These are phyloP conservation scores for Cyaniris semiargus DNA, from an alignment of 2,888 invertebrate genomes.

Conservation along the genomic window DNA sequence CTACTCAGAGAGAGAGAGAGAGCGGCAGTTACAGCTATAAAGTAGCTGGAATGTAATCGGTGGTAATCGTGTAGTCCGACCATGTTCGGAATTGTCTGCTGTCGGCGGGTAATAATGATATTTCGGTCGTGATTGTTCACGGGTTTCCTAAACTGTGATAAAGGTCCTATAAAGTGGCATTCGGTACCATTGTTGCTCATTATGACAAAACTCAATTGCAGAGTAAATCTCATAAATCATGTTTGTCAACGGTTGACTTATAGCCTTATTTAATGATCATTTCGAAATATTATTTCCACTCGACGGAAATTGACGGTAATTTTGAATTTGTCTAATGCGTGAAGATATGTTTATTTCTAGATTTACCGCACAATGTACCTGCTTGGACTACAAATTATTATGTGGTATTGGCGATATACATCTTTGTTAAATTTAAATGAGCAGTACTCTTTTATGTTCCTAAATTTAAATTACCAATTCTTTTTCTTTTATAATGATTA, in stretches of 20 bases:
- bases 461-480: too few relatives aligned
- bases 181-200: conserved; percentile 8
- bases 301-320: conserved; percentile 57
- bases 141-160: not conserved
- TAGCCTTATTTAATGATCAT: conserved; percentile 43
- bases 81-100: too few relatives aligned
- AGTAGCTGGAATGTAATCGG: too few relatives aligned
- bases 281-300: conserved; percentile 57
- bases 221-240: conserved; percentile 33
- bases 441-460: too few relatives aligned
- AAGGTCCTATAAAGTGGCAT: not conserved
- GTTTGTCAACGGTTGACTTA: conserved; percentile 36
- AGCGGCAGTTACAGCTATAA: too few relatives aligned
- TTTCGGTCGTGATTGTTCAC: not conserved
- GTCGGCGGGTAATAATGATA: not conserved
- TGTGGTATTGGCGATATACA: not conserved
- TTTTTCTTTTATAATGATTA: too few relatives aligned
- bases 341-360: conserved; percentile 59
- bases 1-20: too few relatives aligned
- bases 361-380: conserved; percentile 42
- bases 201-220: conserved; percentile 26
- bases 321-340: conserved; percentile 61
- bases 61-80: too few relatives aligned
- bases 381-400: not conserved
- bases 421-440: not conserved